Base-by-base conservation (phyloP, 2,113 vertebrate genomes). In the Solea senegalensis region DNA sequence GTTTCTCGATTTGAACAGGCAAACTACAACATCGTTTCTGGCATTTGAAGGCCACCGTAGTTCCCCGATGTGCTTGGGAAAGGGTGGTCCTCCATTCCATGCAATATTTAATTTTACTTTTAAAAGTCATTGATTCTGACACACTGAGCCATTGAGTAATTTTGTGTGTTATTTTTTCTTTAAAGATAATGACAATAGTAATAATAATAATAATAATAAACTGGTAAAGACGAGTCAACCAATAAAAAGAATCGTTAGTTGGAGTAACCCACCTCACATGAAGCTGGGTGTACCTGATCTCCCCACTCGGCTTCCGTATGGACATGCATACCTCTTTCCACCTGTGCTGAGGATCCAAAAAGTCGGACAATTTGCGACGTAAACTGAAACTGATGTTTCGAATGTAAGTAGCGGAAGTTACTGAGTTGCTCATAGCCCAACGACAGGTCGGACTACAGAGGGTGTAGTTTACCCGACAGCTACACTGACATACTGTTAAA, bases 301-400 rank as follows among this genome's bases (percentile, higher is more conserved):
- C 93, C 0, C 97, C 97, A 0, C 88, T 92, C 2, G 94, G 78
- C 76, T 92, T 90, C 76, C 91, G 90, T 79, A 99, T 96, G 21
- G 92, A 93, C 0, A 86, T 76, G 0, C 95, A 91, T 8, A 99
- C 69, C 1, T 93, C 94, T 85, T 91, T 99, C 97, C 97, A 97
- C 3, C 84, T 92, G 53, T 97, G 95, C 2, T 96, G 94, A 10
- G 97, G 95, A 70, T 99, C 97, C 78, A 98, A 80, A 84, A 95
- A 93, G 45, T 97, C 96, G 0, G 96, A 93, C 65, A 98, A 85
- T 56, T 79, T 87, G 43, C 92, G 88, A 55, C 94, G 82, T 5
- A 94, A 72, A 41, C 92, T 75, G 28, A 93, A 94, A 48, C 87
- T 84, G 5, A 99, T 84, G 73, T 86, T 92, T 14, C 96, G 96